These are phyloP conservation scores for Girardinichthys multiradiatus DNA, from an alignment of 2,113 vertebrate genomes.

Conservation along the genomic window DNA sequence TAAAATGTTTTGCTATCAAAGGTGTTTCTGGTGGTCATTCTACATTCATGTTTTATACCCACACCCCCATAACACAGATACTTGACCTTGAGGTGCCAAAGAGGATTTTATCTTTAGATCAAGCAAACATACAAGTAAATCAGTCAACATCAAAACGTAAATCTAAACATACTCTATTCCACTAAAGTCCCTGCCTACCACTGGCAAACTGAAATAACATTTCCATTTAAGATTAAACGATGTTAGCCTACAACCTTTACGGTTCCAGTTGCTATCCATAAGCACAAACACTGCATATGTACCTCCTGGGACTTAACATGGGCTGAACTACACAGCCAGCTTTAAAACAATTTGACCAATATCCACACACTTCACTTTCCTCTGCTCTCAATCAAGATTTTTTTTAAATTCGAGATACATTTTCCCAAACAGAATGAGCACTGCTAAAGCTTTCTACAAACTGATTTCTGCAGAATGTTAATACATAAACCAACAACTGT, in stretches of 20 bases:
- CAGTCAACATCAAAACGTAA: slow-evolving; percentile 23
- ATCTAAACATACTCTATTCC: slow-evolving; percentile 46
- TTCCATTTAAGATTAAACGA: slow-evolving; percentile 63
- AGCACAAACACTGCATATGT: slow-evolving; percentile 50
- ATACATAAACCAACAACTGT: slow-evolving; percentile 62
- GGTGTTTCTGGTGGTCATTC: no score
- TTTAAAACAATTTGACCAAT: slow-evolving; percentile 33
- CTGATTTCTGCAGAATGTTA: slow-evolving; percentile 50
- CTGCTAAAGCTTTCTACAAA: slow-evolving; percentile 60
- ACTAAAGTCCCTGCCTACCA: slow-evolving; percentile 48
- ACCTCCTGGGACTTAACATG: slow-evolving; percentile 38
- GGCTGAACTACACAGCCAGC: slow-evolving; percentile 34
- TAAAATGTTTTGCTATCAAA: slow-evolving; percentile 33
- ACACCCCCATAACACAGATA: neutral
- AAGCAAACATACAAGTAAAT: slow-evolving; percentile 33
- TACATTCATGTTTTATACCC: no score
- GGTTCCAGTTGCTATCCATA: slow-evolving; percentile 30
- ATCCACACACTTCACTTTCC: slow-evolving; percentile 14
- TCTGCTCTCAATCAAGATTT: slow-evolving; percentile 28
- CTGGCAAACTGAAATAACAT: slow-evolving; percentile 56
- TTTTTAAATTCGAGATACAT: slow-evolving; percentile 58
- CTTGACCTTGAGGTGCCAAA: slow-evolving; percentile 40
- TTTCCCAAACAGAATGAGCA: slow-evolving; percentile 59
- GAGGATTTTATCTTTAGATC: slow-evolving; percentile 55
- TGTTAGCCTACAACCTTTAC: slow-evolving; percentile 52